Base-by-base conservation (phyloP, 2,797 vertebrate genomes). In the Todus mexicanus region DNA sequence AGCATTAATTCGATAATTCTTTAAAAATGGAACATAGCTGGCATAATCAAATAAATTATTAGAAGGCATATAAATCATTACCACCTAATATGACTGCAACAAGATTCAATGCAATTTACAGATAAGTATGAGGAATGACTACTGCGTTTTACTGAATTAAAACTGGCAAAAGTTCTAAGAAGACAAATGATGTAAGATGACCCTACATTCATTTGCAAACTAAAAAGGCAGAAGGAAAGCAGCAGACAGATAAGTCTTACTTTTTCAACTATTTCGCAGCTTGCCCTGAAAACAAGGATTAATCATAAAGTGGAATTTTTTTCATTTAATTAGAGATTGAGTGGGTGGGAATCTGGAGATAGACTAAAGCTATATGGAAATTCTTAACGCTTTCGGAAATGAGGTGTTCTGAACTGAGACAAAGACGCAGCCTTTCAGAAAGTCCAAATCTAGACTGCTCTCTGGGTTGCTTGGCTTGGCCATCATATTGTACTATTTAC, bases 121-220 rank as follows among this genome's bases (percentile, higher is more conserved):
- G 97, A 97, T 98, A 98, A 97, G 97, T 92, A 97, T 98, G 97
- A 98, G 96, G 96, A 98, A 98, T 98, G 96, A 96, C 83, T 96
- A 92, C 80, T 95, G 92, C 43, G 11, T 92, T 93, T 93, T 98
- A 98, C 97, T 96, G 97, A 98, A 98, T 98, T 98, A 98, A 98
- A 97, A 96, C 74, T 91, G 96, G 95, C 78, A 96, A 95, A 96
- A 97, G 97, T 97, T 97, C 96, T 97, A 97, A 97, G 96, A 96
- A 98, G 97, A 98, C 95, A 97, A 98, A 99, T 98, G 93, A 97
- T 96, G 87, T 45, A 89, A 91, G 72, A 96, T 93, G 89, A 95
- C 68, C 79, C 80, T 56, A 94, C 91, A 74, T 95, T 97, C 89
- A 93, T 82, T 95, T 89, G 71, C 89, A 97, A 96, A 97, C 95